phyloP scores from a whole-genome alignment of 2,113 vertebrate genomes.

The Eptatretus burgeri region DNA sequence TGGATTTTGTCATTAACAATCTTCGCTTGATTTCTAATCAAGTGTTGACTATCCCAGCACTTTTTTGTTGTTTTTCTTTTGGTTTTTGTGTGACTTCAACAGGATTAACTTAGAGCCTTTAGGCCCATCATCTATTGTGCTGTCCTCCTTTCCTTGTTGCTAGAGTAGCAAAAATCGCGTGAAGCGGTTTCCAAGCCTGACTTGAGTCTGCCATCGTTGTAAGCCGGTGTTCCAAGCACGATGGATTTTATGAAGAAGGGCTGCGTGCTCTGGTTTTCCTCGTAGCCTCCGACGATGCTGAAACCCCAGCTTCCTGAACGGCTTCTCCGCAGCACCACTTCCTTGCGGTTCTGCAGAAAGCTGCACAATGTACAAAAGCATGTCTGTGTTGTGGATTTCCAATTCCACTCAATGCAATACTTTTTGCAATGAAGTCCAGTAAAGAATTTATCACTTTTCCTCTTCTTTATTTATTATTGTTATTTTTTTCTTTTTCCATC shows the following conservation, averaged over 20 bases:
- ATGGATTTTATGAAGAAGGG: constrained; percentile 98
- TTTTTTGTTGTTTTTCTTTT: no score
- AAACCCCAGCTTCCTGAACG: constrained; percentile 87
- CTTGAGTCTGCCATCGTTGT: constrained; percentile 87
- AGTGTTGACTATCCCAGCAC: no score
- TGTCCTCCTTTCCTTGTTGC: no score
- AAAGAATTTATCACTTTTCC: not conserved
- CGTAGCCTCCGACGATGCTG: constrained; percentile 82
- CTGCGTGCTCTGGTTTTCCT: constrained; percentile 82
- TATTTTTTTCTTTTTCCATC: not conserved
- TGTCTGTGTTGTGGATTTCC: no score
- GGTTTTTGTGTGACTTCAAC: no score
- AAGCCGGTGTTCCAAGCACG: constrained; percentile 76
- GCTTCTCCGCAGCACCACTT: constrained; percentile 65
- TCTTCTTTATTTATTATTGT: not conserved
- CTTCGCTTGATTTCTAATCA: no score
- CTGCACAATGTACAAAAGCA: constrained; percentile 17
- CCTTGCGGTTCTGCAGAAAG: constrained; percentile 65
- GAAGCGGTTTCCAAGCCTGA: constrained; percentile 19
- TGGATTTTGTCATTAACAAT: no score
- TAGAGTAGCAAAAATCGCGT: no score
- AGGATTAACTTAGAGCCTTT: no score
- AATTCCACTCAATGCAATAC: constrained; percentile 6
- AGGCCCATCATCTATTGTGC: no score
- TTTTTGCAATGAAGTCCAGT: not conserved